Evolutionary conservation across 2,113 vertebrate species (phyloP).

Genomic region (Andinoacara biseriatus): DNA sequence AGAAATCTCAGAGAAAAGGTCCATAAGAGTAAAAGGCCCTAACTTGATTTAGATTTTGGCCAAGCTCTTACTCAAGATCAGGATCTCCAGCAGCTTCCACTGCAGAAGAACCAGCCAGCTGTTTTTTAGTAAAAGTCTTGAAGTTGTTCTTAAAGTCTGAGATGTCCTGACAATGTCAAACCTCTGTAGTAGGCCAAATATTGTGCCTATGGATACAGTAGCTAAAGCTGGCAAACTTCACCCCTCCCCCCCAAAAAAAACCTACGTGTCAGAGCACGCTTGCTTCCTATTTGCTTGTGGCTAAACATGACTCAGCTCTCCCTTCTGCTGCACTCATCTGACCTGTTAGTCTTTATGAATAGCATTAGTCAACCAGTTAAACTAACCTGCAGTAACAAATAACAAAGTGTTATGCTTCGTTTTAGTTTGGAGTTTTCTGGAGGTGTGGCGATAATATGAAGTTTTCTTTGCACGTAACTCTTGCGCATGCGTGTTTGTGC

Average conservation of each 20-base stretch:
- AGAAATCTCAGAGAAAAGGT: neutral
- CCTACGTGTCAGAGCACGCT: constrained; percentile 65
- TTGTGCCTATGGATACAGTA: constrained; percentile 22
- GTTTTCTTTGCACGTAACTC: neutral
- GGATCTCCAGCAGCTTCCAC: neutral
- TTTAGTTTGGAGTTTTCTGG: neutral
- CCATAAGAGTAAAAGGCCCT: neutral
- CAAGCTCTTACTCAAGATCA: neutral
- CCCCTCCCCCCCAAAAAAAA: neutral
- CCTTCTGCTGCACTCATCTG: constrained; percentile 19
- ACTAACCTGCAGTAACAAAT: constrained; percentile 12
- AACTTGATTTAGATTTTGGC: neutral
- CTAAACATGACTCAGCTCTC: constrained; percentile 50
- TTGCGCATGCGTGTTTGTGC: neutral
- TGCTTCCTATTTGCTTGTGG: constrained; percentile 51
- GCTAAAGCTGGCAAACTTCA: no score
- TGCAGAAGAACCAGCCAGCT: no score
- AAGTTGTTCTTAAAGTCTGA: neutral
- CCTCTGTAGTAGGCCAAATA: neutral
- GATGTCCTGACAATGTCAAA: neutral
- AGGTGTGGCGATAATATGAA: neutral
- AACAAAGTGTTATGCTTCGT: neutral
- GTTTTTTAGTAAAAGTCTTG: no score
- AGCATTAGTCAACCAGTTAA: neutral
- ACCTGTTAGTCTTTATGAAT: constrained; percentile 6